Evolutionary conservation across 2,797 vertebrate genomes (phyloP).

Genomic region (Aythya fuligula): DNA sequence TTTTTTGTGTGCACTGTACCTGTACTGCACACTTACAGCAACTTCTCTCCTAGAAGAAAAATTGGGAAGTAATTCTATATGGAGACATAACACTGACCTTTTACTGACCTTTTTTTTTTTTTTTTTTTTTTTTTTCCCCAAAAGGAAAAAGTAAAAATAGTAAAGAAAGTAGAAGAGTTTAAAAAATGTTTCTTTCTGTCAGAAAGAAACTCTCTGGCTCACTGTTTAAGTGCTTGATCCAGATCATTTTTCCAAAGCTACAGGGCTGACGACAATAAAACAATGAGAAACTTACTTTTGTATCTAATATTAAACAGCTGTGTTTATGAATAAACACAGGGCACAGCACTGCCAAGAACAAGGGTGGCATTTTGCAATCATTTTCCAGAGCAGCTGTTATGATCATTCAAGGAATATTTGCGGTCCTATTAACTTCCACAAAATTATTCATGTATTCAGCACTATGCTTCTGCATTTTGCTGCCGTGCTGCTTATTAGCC

Average conservation of each 20-base stretch:
- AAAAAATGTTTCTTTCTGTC: neutral
- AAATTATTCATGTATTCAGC: neutral
- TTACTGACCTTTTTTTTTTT: neutral
- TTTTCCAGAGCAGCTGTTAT: conserved; percentile 13
- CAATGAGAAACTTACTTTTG: neutral
- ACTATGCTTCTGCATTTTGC: neutral
- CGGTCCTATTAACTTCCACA: neutral
- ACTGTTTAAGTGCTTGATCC: neutral
- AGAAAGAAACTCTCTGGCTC: neutral
- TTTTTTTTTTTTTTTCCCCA: neutral
- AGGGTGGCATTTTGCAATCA: conserved; percentile 9
- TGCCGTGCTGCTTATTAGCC: neutral
- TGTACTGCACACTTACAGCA: neutral
- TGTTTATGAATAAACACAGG: conserved; percentile 16
- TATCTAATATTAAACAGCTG: conserved; percentile 14
- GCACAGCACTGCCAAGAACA: conserved; percentile 22
- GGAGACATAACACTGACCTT: neutral
- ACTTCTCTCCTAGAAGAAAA: neutral
- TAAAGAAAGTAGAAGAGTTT: neutral
- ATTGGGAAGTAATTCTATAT: neutral
- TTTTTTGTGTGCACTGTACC: neutral
- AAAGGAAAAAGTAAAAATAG: neutral
- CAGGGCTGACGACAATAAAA: neutral
- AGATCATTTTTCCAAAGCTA: neutral
- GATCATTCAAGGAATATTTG: neutral